Evolutionary conservation across 2,113 vertebrate species (phyloP).

Genomic region (Atrichornis clamosus): DNA sequence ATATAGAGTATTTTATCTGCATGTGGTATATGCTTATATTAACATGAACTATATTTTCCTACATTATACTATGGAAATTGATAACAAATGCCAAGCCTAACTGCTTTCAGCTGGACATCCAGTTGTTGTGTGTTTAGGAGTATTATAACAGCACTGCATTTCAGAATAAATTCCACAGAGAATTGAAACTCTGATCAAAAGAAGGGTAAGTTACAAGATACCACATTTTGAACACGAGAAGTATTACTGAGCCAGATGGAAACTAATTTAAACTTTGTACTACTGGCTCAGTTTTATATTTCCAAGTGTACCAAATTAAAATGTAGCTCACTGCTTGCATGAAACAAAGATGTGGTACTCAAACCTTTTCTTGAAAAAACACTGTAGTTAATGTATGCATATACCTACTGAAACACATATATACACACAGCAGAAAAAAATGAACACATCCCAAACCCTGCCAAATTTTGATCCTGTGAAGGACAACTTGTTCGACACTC

Average conservation of each 20-base stretch:
- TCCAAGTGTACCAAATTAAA: conserved; percentile 18
- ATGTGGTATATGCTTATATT: neutral
- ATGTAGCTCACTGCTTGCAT: neutral
- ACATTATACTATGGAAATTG: neutral
- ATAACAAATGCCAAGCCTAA: neutral
- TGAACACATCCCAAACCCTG: neutral
- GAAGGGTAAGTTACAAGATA: neutral
- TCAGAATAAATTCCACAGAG: neutral
- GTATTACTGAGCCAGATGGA: conserved; percentile 31
- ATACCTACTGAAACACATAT: neutral
- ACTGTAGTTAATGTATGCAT: neutral
- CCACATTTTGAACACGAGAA: neutral
- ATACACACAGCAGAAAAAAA: neutral
- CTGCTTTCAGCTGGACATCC: neutral
- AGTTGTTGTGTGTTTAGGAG: neutral
- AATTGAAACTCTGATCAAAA: neutral
- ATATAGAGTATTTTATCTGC: neutral
- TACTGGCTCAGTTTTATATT: conserved; percentile 24
- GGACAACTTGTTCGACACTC: neutral
- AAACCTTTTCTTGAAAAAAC: neutral
- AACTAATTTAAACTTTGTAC: conserved; percentile 48
- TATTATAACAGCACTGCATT: neutral
- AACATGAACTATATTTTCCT: neutral
- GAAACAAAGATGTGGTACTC: neutral
- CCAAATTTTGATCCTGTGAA: neutral